A percentile compares a stretch with the other conserved stretches of the same genome.
These are phyloP conservation scores for Cottus gobio DNA, from an alignment of 2,113 vertebrate genomes.

Conservation along the genomic window DNA sequence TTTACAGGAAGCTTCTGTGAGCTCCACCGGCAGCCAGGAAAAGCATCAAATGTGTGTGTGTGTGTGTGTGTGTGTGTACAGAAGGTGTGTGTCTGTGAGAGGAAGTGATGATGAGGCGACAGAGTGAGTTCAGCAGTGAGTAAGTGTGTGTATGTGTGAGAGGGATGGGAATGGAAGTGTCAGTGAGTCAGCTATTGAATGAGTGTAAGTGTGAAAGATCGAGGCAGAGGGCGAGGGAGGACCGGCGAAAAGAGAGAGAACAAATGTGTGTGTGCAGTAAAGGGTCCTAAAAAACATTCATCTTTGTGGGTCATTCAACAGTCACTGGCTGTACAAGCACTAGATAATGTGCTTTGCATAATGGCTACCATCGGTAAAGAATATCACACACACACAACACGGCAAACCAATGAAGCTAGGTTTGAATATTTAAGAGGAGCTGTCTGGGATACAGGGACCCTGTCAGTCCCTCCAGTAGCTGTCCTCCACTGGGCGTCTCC, in stretches of 20 bases:
- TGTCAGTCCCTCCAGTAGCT: too few relatives aligned
- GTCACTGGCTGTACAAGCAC: constrained; percentile 28
- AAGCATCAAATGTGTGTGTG: constrained; percentile 11
- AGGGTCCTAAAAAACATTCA: constrained; percentile 3
- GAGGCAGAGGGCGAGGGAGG: background rate
- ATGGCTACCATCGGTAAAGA: constrained; percentile 21
- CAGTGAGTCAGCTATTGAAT: constrained; percentile 34
- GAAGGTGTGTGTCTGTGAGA: constrained; percentile 20
- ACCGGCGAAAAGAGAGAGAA: background rate
- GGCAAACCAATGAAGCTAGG: constrained; percentile 5
- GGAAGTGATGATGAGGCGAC: constrained; percentile 1
- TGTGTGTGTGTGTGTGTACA: constrained; percentile 19
- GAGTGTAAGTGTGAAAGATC: constrained; percentile 1
- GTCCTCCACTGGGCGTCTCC: too few relatives aligned
- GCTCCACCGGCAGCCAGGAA: constrained; percentile 21
- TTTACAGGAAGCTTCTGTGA: constrained; percentile 28
- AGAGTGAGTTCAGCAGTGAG: constrained; percentile 12
- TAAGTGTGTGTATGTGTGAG: constrained; percentile 2
- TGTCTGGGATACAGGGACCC: constrained; percentile 36
- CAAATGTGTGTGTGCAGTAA: constrained; percentile 4
- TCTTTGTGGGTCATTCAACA: constrained; percentile 29
- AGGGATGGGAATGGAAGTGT: constrained; percentile 12
- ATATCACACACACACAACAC: constrained; percentile 34
- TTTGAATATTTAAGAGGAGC: constrained; percentile 55
- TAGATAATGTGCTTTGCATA: constrained; percentile 47